phyloP scores from a whole-genome alignment of 1,140 invertebrate genomes.

The Zaprionus taronus region DNA sequence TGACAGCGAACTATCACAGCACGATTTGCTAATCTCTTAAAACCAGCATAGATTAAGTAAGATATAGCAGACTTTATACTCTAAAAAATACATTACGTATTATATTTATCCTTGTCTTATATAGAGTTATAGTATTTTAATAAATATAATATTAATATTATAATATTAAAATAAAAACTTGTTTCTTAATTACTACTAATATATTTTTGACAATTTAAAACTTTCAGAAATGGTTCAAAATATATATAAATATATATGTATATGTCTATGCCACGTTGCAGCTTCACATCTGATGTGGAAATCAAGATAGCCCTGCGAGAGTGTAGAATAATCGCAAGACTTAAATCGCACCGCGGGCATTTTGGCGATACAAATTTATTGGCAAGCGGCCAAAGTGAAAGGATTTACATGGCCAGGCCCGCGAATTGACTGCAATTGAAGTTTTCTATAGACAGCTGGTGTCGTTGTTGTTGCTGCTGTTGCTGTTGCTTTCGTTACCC shows the following conservation, averaged over 20 bases:
- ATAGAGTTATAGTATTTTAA: too few species aligned
- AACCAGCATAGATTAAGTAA: neutral
- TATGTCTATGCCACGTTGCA: neutral
- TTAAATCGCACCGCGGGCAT: slow-evolving; percentile 52
- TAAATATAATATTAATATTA: too few species aligned
- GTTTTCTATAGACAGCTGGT: neutral
- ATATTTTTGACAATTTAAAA: too few species aligned
- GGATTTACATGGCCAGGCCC: slow-evolving; percentile 53
- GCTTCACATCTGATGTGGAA: neutral
- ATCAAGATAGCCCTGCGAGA: neutral
- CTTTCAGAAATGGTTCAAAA: too few species aligned
- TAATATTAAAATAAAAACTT: too few species aligned
- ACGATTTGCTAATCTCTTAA: slow-evolving; percentile 20
- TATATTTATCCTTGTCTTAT: neutral
- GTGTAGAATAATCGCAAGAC: slow-evolving; percentile 32
- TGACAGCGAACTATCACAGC: slow-evolving; percentile 17
- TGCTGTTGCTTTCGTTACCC: slow-evolving; percentile 52
- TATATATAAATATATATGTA: too few species aligned
- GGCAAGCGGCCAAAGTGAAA: slow-evolving; percentile 66
- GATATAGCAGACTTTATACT: too few species aligned
- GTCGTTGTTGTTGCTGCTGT: slow-evolving; percentile 1
- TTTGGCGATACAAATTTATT: slow-evolving; percentile 66
- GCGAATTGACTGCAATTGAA: slow-evolving; percentile 42
- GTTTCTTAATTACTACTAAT: too few species aligned
- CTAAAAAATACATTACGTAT: neutral